Base-by-base conservation (phyloP, 2,113 vertebrate genomes). In the Furnarius figulus region DNA sequence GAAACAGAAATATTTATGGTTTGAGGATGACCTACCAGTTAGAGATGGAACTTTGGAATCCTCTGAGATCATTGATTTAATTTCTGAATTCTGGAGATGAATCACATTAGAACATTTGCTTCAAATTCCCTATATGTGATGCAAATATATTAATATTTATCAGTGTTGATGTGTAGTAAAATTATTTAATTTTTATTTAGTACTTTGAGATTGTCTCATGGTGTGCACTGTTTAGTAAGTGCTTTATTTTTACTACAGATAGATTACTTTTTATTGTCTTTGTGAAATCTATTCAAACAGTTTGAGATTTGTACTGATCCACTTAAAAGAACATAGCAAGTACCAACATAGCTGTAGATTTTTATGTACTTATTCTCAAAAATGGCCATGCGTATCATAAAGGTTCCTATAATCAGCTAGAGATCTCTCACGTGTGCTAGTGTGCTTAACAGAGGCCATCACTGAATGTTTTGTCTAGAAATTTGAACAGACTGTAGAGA, bases 1-100 rank as follows among this genome's bases (percentile, higher is more conserved):
- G 72, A 90, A 92, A 40, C 20, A 75, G 66, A 95, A 94, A 89
- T 89, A 89, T 92, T 95, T 91, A 75, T 59, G 18, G 14, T 20
- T 50, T 70, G 49, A 82, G 23, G 16, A n/a, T 79, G 78, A 85
- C 53, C n/a, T 89, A 87, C 31, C 10, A 67, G 30, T 75, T 79
- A 52, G 70, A 80, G 21, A 56, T 35, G 40, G 61, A 84, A 70
- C 27, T 72, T n/a, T 35, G 17, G 53, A 85, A 68, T 82, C 66
- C 67, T 91, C 46, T 22, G 85, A 93, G 87, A 79, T 68, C 4
- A 76, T 33, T 73, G 37, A 37, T 93, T 91, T 95, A 0, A 39
- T 89, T 91, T 91, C 35, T 87, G 66, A 92, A 68, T 71, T 87
- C 65, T 95, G 53, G 10, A 85, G 44, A 78, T 76, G 53, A 87